Percentiles rank a stretch among this genome's conserved stretches.
Evolutionary conservation across 2,888 invertebrate species (phyloP).

Genomic region (Aelia acuminata): DNA sequence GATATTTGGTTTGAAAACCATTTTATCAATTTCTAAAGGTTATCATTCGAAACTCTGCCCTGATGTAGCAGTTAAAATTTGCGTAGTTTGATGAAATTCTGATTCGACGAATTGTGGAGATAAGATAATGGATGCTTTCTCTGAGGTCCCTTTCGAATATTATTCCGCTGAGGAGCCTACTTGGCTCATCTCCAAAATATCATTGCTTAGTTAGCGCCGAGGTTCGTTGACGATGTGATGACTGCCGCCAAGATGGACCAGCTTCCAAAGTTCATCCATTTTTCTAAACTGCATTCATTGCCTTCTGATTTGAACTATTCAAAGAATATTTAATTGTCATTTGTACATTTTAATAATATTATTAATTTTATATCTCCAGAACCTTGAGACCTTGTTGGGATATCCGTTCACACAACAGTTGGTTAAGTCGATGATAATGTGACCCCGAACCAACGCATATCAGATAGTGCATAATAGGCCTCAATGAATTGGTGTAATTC

Average conservation of each 20-base stretch:
- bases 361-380: neutral
- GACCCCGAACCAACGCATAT: neutral
- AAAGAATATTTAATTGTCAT: no score
- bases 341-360: neutral
- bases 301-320: no score
- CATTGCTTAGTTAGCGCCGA: neutral
- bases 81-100: neutral
- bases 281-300: no score
- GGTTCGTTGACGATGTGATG: neutral
- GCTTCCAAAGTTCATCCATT: neutral
- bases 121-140: constrained; percentile 9
- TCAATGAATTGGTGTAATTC: neutral
- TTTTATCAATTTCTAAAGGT: neutral
- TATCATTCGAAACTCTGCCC: neutral
- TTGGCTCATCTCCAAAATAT: neutral
- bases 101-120: neutral
- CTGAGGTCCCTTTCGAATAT: neutral
- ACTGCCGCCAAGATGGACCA: neutral
- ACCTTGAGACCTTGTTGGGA: neutral
- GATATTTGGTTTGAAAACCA: neutral
- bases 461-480: neutral
- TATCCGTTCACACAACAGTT: neutral
- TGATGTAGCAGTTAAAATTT: neutral
- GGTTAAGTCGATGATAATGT: neutral
- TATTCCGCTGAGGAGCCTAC: neutral